Evolutionary conservation across 2,888 invertebrate species (phyloP).

Genomic region (Aquatica leii): DNA sequence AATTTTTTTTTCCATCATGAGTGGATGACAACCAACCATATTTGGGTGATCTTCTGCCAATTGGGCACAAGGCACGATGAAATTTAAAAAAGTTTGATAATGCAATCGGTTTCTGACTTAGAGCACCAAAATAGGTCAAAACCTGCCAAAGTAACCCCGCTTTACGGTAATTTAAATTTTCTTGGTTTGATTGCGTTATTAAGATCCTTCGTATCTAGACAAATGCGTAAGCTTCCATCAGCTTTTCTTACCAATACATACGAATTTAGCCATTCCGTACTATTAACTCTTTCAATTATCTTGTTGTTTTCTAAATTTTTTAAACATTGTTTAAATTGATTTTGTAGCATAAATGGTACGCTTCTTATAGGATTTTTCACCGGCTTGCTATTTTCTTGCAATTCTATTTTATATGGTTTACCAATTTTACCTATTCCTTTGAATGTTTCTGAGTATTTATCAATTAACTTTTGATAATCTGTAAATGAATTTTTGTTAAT

Average conservation of each 20-base stretch:
- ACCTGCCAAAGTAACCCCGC: too few relatives aligned
- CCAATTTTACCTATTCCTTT: slow-evolving; percentile 36
- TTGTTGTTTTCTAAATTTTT: slow-evolving; percentile 34
- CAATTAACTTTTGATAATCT: slow-evolving; percentile 17
- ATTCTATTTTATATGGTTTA: slow-evolving; percentile 40
- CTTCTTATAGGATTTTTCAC: slow-evolving; percentile 26
- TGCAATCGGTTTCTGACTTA: too few relatives aligned
- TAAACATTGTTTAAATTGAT: slow-evolving; percentile 38
- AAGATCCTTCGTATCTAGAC: slow-evolving; percentile 38
- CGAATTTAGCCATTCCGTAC: slow-evolving; percentile 44
- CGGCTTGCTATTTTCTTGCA: slow-evolving; percentile 34
- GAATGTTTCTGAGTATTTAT: slow-evolving; percentile 33
- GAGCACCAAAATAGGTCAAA: too few relatives aligned
- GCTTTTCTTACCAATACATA: slow-evolving; percentile 39
- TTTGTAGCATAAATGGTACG: slow-evolving; percentile 33
- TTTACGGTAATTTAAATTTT: slow-evolving; percentile 34
- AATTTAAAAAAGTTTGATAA: too few relatives aligned
- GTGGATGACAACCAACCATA: too few relatives aligned
- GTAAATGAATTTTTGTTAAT: too few relatives aligned
- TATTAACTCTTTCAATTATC: slow-evolving; percentile 37
- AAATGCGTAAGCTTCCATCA: slow-evolving; percentile 28
- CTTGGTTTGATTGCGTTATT: slow-evolving; percentile 36
- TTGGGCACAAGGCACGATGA: too few relatives aligned
- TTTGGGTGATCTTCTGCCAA: too few relatives aligned
- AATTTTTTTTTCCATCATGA: too few relatives aligned